A percentile compares a stretch with the other conserved stretches of the same genome.
These are phyloP conservation scores for Otis tarda DNA, from an alignment of 2,113 vertebrate species.

Conservation along the genomic window DNA sequence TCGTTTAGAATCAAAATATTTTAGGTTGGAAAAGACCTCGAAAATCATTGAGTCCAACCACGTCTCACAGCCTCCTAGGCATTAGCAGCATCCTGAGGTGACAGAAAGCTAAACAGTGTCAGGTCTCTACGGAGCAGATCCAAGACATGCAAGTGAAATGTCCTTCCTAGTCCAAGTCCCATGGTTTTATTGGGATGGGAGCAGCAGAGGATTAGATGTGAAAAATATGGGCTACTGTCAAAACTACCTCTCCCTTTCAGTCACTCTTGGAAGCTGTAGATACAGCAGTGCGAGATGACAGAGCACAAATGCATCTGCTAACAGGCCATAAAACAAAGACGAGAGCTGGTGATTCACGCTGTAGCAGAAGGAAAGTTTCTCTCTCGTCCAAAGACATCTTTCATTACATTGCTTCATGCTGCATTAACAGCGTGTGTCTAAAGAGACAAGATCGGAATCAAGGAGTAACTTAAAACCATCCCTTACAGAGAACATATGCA, in stretches of 20 bases:
- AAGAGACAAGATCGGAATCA: not conserved
- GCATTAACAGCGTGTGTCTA: not conserved
- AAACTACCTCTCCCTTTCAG: not conserved
- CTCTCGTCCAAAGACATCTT: not conserved
- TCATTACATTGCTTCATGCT: not conserved
- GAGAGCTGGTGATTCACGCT: not conserved
- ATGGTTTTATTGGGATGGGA: not conserved
- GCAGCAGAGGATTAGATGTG: not conserved
- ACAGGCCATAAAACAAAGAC: not conserved
- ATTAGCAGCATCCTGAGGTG: not conserved
- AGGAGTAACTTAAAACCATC: not conserved
- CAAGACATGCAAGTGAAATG: accelerated
- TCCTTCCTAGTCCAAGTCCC: not conserved
- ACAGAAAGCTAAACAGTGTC: not conserved
- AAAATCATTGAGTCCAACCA: no score
- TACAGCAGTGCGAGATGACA: not conserved
- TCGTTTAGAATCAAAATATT: no score
- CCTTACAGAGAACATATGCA: not conserved
- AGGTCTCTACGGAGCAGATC: not conserved
- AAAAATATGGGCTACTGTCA: not conserved
- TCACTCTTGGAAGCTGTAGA: not conserved
- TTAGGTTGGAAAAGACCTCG: no score
- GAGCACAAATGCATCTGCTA: not conserved
- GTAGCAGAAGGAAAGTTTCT: not conserved
- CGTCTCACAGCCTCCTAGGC: not conserved